These are phyloP conservation scores for Schlechtendalia chinensis DNA, from an alignment of 1,140 invertebrate species.

Conservation along the genomic window DNA sequence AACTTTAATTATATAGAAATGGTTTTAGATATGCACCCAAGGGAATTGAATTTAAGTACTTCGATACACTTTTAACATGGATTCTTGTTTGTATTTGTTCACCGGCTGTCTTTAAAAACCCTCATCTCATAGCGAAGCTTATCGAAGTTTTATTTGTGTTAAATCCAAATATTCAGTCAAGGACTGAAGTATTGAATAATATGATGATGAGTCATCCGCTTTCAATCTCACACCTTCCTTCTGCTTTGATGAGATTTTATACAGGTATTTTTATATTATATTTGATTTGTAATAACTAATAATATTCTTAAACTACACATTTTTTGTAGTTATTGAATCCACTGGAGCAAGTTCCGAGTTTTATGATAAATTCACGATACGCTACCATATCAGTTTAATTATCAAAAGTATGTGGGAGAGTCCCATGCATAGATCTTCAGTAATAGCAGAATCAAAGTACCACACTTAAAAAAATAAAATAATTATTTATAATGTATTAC, in stretches of 20 bases:
- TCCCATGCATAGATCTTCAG: conserved; percentile 66
- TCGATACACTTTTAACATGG: conserved; percentile 79
- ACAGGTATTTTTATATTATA: conserved; percentile 61
- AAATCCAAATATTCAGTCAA: conserved; percentile 76
- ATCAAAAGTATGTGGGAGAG: conserved; percentile 85
- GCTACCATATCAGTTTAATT: conserved; percentile 96
- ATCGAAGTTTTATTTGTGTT: conserved; percentile 93
- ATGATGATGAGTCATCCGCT: conserved; percentile 82
- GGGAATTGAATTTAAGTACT: conserved; percentile 64
- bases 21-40: conserved; percentile 73
- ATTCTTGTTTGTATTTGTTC: conserved; percentile 85
- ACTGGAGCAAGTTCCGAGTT: conserved; percentile 97
- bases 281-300: background rate
- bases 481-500: background rate
- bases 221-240: conserved; percentile 76
- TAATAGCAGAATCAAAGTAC: conserved; percentile 75
- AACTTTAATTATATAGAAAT: conserved; percentile 50
- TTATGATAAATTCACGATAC: conserved; percentile 98
- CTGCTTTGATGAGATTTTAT: conserved; percentile 96
- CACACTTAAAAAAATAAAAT: conserved; percentile 34
- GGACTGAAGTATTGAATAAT: conserved; percentile 63
- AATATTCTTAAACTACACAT: conserved; percentile 1
- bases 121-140: conserved; percentile 91
- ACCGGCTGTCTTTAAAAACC: conserved; percentile 88
- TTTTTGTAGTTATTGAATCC: conserved; percentile 81